A percentile compares a stretch with the other conserved stretches of the same genome.
Conservation (phyloP, 2,113 vertebrate genomes). For the Percina caprodes region DNA sequence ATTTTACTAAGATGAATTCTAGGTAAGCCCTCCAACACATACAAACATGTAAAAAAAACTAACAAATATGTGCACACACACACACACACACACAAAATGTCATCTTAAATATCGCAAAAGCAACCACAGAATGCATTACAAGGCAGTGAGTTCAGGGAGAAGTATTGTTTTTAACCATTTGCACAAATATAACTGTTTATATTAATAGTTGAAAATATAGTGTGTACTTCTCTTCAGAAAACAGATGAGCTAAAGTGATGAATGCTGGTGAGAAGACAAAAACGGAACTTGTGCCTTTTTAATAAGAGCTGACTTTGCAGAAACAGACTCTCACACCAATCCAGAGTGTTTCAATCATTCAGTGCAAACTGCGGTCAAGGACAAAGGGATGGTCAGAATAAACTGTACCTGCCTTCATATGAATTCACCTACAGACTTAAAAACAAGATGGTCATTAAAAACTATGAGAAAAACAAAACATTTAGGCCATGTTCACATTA, state of each 20-base stretch:
- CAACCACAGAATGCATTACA: slow-evolving; percentile 30
- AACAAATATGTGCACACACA: background rate
- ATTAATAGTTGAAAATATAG: slow-evolving; percentile 6
- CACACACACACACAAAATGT: background rate
- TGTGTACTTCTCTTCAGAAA: slow-evolving; percentile 9
- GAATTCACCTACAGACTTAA: slow-evolving; percentile 5
- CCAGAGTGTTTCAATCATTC: background rate
- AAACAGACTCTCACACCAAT: background rate
- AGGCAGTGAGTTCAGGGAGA: slow-evolving; percentile 36
- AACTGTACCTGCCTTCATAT: background rate
- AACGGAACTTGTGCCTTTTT: background rate
- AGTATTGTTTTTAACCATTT: background rate
- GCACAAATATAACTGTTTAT: slow-evolving; percentile 20
- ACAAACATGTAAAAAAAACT: slow-evolving; percentile 7
- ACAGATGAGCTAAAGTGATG: slow-evolving; percentile 21
- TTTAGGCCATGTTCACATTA: background rate
- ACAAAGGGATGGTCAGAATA: background rate
- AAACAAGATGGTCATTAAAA: slow-evolving; percentile 20
- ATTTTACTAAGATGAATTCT: background rate
- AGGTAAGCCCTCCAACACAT: slow-evolving; percentile 22
- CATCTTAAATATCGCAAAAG: slow-evolving; percentile 39
- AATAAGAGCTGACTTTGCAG: slow-evolving; percentile 1
- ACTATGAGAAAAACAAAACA: background rate
- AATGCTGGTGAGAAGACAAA: slow-evolving; percentile 48
- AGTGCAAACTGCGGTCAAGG: background rate